Percentiles rank a stretch among this genome's conserved stretches.
Evolutionary conservation across 2,888 invertebrate genomes (phyloP).

Genomic region (Dascillus cervinus): DNA sequence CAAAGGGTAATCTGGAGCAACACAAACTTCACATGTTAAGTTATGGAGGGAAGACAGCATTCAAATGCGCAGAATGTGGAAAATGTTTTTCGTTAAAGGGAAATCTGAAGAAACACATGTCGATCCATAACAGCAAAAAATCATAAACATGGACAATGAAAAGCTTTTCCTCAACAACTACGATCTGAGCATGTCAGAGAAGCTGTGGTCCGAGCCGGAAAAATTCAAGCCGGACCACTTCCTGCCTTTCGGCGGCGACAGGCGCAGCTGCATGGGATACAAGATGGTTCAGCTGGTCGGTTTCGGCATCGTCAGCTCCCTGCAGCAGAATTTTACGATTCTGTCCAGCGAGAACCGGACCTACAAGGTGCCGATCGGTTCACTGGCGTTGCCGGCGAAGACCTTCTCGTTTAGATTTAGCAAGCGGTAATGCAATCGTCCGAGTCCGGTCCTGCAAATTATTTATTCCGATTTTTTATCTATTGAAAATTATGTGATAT

Average conservation of each 20-base stretch:
- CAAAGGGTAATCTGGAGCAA: too few relatives aligned
- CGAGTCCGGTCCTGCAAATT: too few relatives aligned
- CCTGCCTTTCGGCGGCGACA: slow-evolving; percentile 59
- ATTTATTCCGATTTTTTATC: too few relatives aligned
- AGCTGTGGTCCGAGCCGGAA: slow-evolving; percentile 53
- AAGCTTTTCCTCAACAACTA: slow-evolving; percentile 61
- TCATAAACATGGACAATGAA: too few relatives aligned
- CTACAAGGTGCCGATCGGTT: slow-evolving; percentile 50
- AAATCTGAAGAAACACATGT: too few relatives aligned
- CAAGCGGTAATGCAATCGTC: slow-evolving; percentile 38
- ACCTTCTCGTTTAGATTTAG: slow-evolving; percentile 47
- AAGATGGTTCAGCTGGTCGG: slow-evolving; percentile 55
- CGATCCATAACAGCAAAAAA: too few relatives aligned
- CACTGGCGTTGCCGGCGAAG: slow-evolving; percentile 46
- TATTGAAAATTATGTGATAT: too few relatives aligned
- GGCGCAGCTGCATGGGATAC: slow-evolving; percentile 61
- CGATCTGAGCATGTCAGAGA: slow-evolving; percentile 55
- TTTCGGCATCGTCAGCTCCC: slow-evolving; percentile 47
- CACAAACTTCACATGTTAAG: too few relatives aligned
- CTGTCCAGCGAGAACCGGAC: slow-evolving; percentile 39
- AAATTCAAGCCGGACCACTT: slow-evolving; percentile 58
- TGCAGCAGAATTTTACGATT: slow-evolving; percentile 50
- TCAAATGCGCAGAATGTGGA: too few relatives aligned
- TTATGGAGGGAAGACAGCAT: too few relatives aligned
- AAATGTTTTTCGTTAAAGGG: too few relatives aligned